Percentiles rank a stretch among this genome's conserved stretches.
Conservation (phyloP, 2,888 invertebrate species). For the Metallyticus violacea region DNA sequence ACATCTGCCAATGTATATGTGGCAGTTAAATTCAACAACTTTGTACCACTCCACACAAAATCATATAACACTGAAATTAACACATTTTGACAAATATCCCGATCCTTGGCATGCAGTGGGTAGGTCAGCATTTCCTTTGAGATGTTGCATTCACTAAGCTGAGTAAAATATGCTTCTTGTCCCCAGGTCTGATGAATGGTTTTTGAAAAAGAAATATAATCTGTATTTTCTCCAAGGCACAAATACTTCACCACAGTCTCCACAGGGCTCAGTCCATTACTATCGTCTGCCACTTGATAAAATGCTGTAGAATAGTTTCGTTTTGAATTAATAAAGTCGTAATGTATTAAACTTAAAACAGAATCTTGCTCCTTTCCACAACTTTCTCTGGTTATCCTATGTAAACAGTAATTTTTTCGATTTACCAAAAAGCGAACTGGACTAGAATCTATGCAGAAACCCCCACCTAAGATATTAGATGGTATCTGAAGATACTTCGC, state of each 20-base stretch:
- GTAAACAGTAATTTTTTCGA: not conserved
- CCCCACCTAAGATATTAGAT: not conserved
- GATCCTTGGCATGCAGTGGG: not conserved
- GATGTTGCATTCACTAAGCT: not conserved
- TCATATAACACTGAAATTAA: slow-evolving; percentile 23
- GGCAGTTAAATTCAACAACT: slow-evolving; percentile 13
- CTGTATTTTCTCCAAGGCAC: slow-evolving; percentile 17
- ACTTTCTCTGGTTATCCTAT: not conserved
- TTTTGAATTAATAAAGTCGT: not conserved
- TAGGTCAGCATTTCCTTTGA: not conserved
- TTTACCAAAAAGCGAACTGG: slow-evolving; percentile 19
- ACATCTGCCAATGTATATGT: slow-evolving; percentile 27
- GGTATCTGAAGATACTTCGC: slow-evolving; percentile 12
- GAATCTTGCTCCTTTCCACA: not conserved
- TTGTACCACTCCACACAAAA: slow-evolving; percentile 27
- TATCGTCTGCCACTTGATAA: not conserved
- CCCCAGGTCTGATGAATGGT: not conserved
- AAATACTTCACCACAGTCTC: not conserved
- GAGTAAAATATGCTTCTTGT: not conserved
- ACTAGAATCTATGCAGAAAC: not conserved
- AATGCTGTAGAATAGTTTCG: not conserved
- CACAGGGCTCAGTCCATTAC: not conserved
- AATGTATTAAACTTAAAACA: not conserved
- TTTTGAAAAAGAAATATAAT: slow-evolving; percentile 17
- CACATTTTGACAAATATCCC: slow-evolving; percentile 29